A percentile compares a stretch with the other conserved stretches of the same genome.
Evolutionary conservation across 2,113 vertebrate genomes (phyloP).

Genomic region (Sarotherodon lohbergeri): DNA sequence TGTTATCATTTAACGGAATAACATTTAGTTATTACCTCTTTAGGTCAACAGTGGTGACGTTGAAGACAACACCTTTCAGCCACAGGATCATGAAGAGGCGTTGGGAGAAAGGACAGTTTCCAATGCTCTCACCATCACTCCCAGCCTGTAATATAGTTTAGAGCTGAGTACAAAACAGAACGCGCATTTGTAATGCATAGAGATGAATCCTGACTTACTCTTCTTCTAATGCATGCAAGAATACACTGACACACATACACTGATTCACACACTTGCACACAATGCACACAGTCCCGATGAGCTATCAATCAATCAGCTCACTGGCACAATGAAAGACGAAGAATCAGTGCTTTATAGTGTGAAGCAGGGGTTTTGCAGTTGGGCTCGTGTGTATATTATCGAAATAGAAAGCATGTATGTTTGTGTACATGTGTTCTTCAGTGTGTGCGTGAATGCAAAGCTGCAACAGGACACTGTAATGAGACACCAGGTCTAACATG

Average conservation of each 20-base stretch:
- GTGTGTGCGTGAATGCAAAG: neutral
- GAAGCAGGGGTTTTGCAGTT: neutral
- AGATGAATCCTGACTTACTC: neutral
- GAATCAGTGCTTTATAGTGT: neutral
- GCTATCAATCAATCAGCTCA: neutral
- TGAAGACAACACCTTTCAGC: slow-evolving; percentile 97
- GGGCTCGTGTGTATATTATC: neutral
- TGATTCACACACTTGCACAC: neutral
- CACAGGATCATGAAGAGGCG: slow-evolving; percentile 98
- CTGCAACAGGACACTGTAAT: slow-evolving; percentile 53
- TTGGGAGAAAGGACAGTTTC: slow-evolving; percentile 96
- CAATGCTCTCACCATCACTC: slow-evolving; percentile 93
- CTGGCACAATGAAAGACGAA: neutral
- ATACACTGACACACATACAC: neutral
- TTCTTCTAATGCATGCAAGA: neutral
- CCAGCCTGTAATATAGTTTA: slow-evolving; percentile 71
- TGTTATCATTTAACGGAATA: neutral
- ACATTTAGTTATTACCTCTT: slow-evolving; percentile 79
- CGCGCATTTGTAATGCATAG: neutral
- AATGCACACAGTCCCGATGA: neutral
- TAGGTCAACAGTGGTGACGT: slow-evolving; percentile 94
- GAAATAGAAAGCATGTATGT: neutral
- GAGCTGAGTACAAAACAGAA: neutral
- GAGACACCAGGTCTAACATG: slow-evolving; percentile 46
- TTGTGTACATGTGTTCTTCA: neutral